Base-by-base conservation (phyloP, 2,888 invertebrate genomes). In the Stenodera caucasica region DNA sequence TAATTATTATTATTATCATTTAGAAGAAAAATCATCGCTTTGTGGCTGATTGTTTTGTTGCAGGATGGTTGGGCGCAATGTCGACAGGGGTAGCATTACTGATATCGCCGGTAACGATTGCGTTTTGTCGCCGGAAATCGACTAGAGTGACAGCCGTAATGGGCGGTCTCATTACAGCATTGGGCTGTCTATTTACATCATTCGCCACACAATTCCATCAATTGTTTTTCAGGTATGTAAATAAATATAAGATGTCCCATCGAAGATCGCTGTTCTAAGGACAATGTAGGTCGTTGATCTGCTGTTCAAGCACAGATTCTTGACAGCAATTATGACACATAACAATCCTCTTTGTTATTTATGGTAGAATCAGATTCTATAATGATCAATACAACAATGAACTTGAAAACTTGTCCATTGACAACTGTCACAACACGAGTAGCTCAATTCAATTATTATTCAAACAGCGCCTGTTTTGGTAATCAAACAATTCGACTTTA, bases 121-220 rank as follows among this genome's bases (percentile, higher is more conserved):
- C 92, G 40, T 86, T 94, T 75, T 93, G 94, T 78, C 86, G 92
- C 66, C 85, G 91, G 76, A 93, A 92, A 82, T 92, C 91, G 50
- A 92, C 92, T n/a, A 86, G 94, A 61, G 88, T 94, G 66, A 91
- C 92, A 9, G 94, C 93, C 2, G 93, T 94, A 53, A 88, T 94
- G 74, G 94, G 94, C 53, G 94, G 94, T 8, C 85, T 94, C 65
- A 88, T 94, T 55, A 90, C 92, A 32, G 92, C 93, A 2, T 85
- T 94, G 15, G 94, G 93, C 54, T 92, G 92, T 75, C 88, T 94
- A 66, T 94, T 94, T 82, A 91, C 94, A 8, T 93, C 93, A 60
- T 95, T 94, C 79, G 94, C 94, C 60, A 89, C 91, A 61, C 91
- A 94, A 81, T 91, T 92, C 78, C 93, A 94, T 81, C 94, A 95